Conservation (phyloP, 2,797 vertebrate species). For the Botia kubotai region DNA sequence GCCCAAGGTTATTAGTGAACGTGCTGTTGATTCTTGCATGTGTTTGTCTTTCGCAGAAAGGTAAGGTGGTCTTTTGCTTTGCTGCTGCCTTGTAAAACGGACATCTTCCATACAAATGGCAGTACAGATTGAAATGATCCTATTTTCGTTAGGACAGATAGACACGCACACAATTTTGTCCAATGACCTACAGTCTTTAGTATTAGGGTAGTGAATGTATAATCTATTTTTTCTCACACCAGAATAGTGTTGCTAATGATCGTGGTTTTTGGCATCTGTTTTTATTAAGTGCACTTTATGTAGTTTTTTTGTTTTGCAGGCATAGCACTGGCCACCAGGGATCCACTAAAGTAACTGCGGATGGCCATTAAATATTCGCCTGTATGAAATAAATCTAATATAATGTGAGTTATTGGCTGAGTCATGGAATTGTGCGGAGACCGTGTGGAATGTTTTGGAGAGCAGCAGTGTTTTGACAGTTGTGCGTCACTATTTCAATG, state of each 20-base stretch:
- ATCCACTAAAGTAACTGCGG: constrained; percentile 44
- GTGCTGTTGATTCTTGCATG: constrained; percentile 56
- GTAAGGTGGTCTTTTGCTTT: constrained; percentile 10
- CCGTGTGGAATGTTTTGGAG: constrained; percentile 23
- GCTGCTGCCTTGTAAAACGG: not conserved
- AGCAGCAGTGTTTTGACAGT: constrained; percentile 44
- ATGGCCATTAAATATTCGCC: constrained; percentile 37
- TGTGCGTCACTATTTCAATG: constrained; percentile 33
- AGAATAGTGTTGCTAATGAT: constrained; percentile 44
- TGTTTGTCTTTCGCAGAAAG: constrained; percentile 62
- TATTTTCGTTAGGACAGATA: not conserved
- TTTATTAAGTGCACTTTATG: constrained; percentile 38
- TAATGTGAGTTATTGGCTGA: constrained; percentile 16
- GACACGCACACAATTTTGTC: no score
- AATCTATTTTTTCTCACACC: constrained; percentile 26
- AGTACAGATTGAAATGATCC: not conserved
- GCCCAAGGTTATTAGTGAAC: constrained; percentile 81
- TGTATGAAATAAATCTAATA: constrained; percentile 12
- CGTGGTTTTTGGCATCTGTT: constrained; percentile 52
- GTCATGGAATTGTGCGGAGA: constrained; percentile 40
- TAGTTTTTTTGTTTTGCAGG: constrained; percentile 39
- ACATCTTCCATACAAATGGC: not conserved
- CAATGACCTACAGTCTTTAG: not conserved
- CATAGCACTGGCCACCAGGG: constrained; percentile 42
- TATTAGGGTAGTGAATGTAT: constrained; percentile 7